Conservation (phyloP, 1,140 invertebrate genomes). For the Trachymyrmex septentrionalis region DNA sequence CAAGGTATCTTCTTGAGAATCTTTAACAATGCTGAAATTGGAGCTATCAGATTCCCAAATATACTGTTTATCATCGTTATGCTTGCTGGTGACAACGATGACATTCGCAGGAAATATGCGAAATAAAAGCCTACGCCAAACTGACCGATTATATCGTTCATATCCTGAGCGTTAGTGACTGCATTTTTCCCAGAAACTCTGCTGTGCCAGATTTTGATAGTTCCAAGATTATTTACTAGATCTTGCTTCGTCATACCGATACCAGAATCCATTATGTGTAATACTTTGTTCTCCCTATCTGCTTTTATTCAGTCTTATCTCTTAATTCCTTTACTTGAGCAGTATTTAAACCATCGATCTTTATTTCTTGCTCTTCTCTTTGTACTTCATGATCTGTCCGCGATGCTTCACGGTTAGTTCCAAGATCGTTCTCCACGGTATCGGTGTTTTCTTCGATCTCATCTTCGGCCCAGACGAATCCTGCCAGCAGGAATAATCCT, state of each 20-base stretch:
- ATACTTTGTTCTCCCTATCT: slow-evolving; percentile 97
- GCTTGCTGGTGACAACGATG: slow-evolving; percentile 97
- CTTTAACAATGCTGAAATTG: slow-evolving; percentile 95
- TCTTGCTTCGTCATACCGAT: slow-evolving; percentile 99
- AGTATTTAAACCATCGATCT: slow-evolving; percentile 97
- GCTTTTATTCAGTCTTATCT: slow-evolving; percentile 97
- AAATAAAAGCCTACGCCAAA: slow-evolving; percentile 99
- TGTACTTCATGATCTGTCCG: slow-evolving; percentile 94
- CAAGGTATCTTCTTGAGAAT: slow-evolving; percentile 97
- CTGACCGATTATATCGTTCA: slow-evolving; percentile 96
- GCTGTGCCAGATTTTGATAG: slow-evolving; percentile 99
- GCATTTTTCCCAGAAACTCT: slow-evolving; percentile 98
- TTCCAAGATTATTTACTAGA: slow-evolving; percentile 98
- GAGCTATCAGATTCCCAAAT: slow-evolving; percentile 99
- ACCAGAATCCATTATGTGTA: slow-evolving; percentile 98
- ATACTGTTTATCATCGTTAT: slow-evolving; percentile 98
- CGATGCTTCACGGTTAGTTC: slow-evolving; percentile 93
- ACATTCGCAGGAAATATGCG: slow-evolving; percentile 97
- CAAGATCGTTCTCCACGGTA: slow-evolving; percentile 91
- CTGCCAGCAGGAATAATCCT: slow-evolving; percentile 85
- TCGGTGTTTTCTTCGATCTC: slow-evolving; percentile 80
- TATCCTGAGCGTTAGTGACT: slow-evolving; percentile 88
- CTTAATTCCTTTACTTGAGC: slow-evolving; percentile 97
- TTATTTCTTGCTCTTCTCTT: slow-evolving; percentile 98
- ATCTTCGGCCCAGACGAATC: slow-evolving; percentile 81